phyloP scores from a whole-genome alignment of 2,797 vertebrate species.

The Alfaro cultratus region DNA sequence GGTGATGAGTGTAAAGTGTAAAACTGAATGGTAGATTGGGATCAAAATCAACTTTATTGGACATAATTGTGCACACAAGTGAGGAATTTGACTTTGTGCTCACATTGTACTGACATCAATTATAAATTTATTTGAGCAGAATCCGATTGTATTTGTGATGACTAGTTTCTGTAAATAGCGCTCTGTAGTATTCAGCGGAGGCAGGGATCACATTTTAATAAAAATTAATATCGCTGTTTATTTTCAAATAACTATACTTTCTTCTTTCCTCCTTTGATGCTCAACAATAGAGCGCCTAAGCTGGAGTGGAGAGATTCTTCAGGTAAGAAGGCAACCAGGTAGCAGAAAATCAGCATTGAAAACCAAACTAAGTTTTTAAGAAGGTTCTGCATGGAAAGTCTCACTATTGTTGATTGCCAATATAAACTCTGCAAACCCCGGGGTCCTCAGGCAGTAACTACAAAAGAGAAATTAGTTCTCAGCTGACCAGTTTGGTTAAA shows the following conservation, averaged over 20 bases:
- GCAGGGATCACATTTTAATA: background rate
- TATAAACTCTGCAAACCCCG: slow-evolving; percentile 73
- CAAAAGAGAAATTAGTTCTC: slow-evolving; percentile 81
- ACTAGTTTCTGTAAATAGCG: background rate
- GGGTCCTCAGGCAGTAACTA: slow-evolving; percentile 76
- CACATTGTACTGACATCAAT: too few species aligned
- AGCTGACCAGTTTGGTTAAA: slow-evolving; percentile 81
- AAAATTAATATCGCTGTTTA: background rate
- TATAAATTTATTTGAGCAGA: too few species aligned
- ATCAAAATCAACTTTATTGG: too few species aligned
- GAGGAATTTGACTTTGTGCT: too few species aligned
- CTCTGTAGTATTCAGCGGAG: background rate
- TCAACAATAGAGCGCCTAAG: background rate
- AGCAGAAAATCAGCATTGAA: slow-evolving; percentile 53
- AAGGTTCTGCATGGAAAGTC: slow-evolving; percentile 70
- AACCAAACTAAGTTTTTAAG: slow-evolving; percentile 69
- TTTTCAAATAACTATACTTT: background rate
- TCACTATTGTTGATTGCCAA: slow-evolving; percentile 72
- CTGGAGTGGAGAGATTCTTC: slow-evolving; percentile 20
- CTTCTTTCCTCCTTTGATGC: slow-evolving; percentile 5
- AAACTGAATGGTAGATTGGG: background rate
- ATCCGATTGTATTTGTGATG: too few species aligned
- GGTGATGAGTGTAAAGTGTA: background rate
- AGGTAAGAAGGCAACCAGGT: slow-evolving; percentile 31
- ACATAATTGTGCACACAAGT: too few species aligned